Percentiles rank a stretch among this genome's conserved stretches.
Evolutionary conservation across 1,140 invertebrate species (phyloP).

Genomic region (Drosophila serrata): DNA sequence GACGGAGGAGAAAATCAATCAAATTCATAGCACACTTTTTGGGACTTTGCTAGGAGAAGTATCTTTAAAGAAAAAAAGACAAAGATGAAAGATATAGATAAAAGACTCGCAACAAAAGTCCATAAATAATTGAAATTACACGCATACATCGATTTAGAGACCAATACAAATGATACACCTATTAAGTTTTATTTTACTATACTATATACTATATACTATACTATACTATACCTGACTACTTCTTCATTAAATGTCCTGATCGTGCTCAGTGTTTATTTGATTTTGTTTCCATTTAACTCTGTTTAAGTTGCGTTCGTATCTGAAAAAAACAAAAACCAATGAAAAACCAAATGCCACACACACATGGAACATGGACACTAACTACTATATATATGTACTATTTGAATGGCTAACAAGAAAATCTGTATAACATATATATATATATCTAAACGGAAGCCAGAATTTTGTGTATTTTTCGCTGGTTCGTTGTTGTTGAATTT

Average conservation of each 20-base stretch:
- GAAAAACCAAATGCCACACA: conserved; percentile 25
- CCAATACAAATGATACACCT: conserved; percentile 19
- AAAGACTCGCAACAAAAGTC: neutral
- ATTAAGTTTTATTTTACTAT: conserved; percentile 23
- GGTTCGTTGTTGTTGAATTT: conserved; percentile 22
- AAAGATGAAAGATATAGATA: neutral
- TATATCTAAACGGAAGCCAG: conserved; percentile 25
- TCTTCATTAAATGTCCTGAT: conserved; percentile 76
- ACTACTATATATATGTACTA: conserved; percentile 28
- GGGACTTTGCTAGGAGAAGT: conserved; percentile 12
- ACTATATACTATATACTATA: conserved; percentile 28
- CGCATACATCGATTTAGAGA: neutral
- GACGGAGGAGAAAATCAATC: conserved; percentile 25
- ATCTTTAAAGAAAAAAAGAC: neutral
- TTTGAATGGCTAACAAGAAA: conserved; percentile 35
- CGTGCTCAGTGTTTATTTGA: conserved; percentile 74
- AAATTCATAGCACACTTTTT: conserved; percentile 31
- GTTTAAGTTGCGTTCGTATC: conserved; percentile 64
- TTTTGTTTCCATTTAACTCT: conserved; percentile 63
- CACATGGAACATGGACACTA: conserved; percentile 30
- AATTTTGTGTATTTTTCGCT: conserved; percentile 46
- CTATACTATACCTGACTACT: conserved; percentile 45
- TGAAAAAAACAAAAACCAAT: conserved; percentile 6
- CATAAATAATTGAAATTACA: neutral
- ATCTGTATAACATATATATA: neutral